phyloP scores from a whole-genome alignment of 1,140 invertebrate genomes.

The Apocrypta bakeri region DNA sequence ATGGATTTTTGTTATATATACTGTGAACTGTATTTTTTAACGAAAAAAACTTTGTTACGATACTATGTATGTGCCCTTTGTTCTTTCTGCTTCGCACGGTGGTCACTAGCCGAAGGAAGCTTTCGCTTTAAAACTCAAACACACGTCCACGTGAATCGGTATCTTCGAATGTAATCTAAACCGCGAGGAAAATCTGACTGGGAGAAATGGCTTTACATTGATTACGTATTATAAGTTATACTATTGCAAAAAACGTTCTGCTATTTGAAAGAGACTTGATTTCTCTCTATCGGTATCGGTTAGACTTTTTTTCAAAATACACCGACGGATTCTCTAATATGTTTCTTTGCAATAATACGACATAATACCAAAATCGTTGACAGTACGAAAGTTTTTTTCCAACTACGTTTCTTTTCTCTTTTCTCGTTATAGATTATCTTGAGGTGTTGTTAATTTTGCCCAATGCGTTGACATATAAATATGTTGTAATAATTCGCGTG shows the following conservation, averaged over 20 bases:
- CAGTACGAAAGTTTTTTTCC: conserved; percentile 22
- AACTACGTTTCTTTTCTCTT: conserved; percentile 2
- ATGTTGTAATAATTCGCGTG: background rate
- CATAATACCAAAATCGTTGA: conserved; percentile 30
- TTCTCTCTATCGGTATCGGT: background rate
- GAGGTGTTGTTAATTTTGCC: conserved; percentile 30
- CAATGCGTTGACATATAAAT: conserved; percentile 21
- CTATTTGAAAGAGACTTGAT: background rate
- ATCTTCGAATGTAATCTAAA: background rate
- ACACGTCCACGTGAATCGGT: conserved; percentile 17
- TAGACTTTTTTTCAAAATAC: conserved; percentile 14
- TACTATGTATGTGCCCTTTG: conserved; percentile 37
- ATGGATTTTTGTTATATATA: conserved; percentile 45
- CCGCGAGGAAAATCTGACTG: conserved; percentile 9
- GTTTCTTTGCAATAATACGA: conserved; percentile 30
- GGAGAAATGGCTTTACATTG: background rate
- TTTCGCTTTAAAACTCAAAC: conserved; percentile 34
- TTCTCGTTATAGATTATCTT: background rate
- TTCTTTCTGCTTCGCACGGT: conserved; percentile 21
- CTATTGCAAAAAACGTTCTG: conserved; percentile 35
- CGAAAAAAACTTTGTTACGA: conserved; percentile 39
- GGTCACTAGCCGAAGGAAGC: background rate
- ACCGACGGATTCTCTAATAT: background rate
- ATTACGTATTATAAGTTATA: conserved; percentile 36
- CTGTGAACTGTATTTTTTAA: conserved; percentile 43